Evolutionary conservation across 2,797 vertebrate species (phyloP), one percentile per base, ranked within the genome.

Genomic region (Sebastes elongatus): DNA sequence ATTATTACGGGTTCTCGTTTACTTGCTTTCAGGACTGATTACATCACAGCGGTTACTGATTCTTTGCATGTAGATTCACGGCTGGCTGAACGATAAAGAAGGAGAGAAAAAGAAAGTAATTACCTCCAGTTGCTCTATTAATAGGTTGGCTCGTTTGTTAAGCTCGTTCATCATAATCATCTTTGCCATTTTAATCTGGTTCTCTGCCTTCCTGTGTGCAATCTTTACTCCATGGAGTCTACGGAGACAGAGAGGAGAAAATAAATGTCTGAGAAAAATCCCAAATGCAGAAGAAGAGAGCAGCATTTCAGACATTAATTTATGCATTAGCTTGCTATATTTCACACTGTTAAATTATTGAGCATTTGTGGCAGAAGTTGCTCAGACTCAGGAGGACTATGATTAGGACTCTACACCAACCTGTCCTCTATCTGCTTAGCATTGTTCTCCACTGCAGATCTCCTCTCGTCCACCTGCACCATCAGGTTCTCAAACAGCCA

Each of bases 101-200:
- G 83, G 67, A 78, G 82, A 89, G 89, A 88, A 80, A 88, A 85
- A 81, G 85, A 94, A 92, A 93, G 93, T 90, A 94, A 96, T 96
- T 96, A 99, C 99, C 96, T 99, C 97, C 88, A 99, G 95, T 94
- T 99, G 97, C 92, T 99, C 98, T 95, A 99, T 98, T 93, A 99
- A 97, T 91, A 96, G 95, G 87, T 97, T 98, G 89, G 97, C 96
- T 95, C 98, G 96, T 94, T 99, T 99, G 96, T 98, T 99, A 90
- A 99, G 96, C 95, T 99, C 98, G 86, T 97, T 99, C 93, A 98
- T 97, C 95, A 99, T 97, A 94, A 99, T 96, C 98, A 99, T 97
- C 94, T 98, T 99, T 89, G 98, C 97, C 97, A 97, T 98, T 97
- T 99, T 99, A 93, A 99, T 99, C 95, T 99, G 98, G 95, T 98